Conservation (phyloP, 64 coral and sea anemone species). For the Pocillopora damicornis region DNA sequence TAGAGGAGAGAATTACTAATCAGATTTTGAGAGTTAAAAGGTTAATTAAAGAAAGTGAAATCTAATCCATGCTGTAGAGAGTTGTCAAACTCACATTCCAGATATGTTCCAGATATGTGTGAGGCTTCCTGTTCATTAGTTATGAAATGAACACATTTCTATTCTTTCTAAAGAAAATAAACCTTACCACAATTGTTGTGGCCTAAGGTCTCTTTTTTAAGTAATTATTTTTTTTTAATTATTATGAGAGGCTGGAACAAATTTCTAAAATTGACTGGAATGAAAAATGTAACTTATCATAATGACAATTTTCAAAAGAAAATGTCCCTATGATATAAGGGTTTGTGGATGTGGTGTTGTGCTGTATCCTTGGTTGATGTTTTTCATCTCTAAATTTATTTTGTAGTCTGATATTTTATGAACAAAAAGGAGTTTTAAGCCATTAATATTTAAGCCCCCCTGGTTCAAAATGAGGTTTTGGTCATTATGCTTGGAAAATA, state of each 20-base stretch:
- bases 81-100: too few species aligned
- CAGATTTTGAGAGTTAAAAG: too few species aligned
- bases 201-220: not conserved
- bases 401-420: not conserved
- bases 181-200: not conserved
- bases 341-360: not conserved
- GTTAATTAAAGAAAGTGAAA: too few species aligned
- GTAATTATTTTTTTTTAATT: not conserved
- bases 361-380: not conserved
- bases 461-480: not conserved
- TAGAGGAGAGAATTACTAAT: too few species aligned
- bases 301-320: not conserved
- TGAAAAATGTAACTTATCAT: not conserved
- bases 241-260: not conserved
- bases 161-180: not conserved
- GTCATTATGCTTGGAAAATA: not conserved
- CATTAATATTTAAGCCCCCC: not conserved
- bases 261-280: not conserved
- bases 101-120: too few species aligned
- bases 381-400: not conserved
- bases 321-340: not conserved
- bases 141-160: too few species aligned
- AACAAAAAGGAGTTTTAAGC: not conserved
- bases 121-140: too few species aligned
- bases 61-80: too few species aligned